A percentile compares a stretch with the other conserved stretches of the same genome.
These are phyloP conservation scores for Clarias platycephalus DNA, from an alignment of 2,797 vertebrate species.

Conservation along the genomic window DNA sequence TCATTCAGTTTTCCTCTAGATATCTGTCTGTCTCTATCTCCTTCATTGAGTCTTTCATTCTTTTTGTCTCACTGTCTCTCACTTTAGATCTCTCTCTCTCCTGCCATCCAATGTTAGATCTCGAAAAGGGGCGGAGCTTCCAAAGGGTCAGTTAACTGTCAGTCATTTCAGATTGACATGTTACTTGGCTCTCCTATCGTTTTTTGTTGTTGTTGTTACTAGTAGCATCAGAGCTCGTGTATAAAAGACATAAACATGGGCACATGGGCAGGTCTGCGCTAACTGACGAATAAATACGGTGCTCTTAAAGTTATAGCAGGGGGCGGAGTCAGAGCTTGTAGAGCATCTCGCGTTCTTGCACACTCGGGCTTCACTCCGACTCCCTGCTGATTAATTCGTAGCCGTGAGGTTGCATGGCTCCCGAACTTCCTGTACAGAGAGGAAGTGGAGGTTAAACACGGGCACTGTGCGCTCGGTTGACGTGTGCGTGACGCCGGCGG, in stretches of 20 bases:
- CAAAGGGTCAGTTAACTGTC: neutral
- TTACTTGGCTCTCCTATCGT: neutral
- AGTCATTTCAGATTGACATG: neutral
- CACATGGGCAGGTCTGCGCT: neutral
- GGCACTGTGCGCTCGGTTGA: neutral
- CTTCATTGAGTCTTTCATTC: neutral
- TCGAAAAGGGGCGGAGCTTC: neutral
- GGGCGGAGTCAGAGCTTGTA: neutral
- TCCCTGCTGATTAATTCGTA: constrained; percentile 1
- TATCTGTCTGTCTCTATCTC: neutral
- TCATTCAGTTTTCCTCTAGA: neutral
- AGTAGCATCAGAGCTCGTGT: neutral
- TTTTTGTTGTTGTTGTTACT: no score
- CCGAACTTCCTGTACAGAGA: constrained; percentile 13
- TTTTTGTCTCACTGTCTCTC: neutral
- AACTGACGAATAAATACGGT: neutral
- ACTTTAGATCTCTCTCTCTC: neutral
- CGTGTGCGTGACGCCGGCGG: neutral
- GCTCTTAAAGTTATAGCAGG: neutral
- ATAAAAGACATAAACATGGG: neutral
- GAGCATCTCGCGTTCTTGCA: neutral
- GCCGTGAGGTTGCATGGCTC: constrained; percentile 5
- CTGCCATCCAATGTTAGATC: neutral
- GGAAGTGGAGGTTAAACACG: constrained; percentile 5
- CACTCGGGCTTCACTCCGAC: neutral